A percentile compares a stretch with the other conserved stretches of the same genome.
Conservation (phyloP, 30 jellyfish, hydroid and myxozoan species). For the Hydractinia echinata region DNA sequence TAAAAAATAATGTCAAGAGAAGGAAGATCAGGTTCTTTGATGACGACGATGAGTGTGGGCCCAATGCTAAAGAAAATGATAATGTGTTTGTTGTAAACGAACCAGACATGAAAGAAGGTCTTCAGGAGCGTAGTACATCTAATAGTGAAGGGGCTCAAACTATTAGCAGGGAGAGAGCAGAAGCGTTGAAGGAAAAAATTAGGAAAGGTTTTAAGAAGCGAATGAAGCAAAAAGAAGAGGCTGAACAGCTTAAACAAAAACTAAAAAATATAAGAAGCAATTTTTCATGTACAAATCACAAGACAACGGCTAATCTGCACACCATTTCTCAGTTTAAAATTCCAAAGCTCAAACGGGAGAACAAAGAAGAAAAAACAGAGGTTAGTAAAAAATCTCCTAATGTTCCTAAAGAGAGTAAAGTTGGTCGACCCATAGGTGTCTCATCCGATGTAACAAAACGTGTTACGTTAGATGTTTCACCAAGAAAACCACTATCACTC, state of each 20-base stretch:
- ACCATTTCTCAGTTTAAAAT: too few species aligned
- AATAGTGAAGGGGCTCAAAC: too few species aligned
- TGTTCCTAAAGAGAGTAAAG: not conserved
- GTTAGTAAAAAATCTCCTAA: not conserved
- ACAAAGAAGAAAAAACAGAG: not conserved
- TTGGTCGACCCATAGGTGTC: not conserved
- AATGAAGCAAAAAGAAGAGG: not conserved
- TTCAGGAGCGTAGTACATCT: too few species aligned
- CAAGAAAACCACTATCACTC: not conserved
- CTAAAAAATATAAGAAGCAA: not conserved
- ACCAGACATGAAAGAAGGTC: not conserved
- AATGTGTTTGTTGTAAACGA: not conserved
- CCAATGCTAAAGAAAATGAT: not conserved
- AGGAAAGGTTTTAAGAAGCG: not conserved
- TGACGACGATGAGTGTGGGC: not conserved
- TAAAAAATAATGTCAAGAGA: not conserved
- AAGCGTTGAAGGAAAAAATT: too few species aligned
- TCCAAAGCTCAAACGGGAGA: not conserved
- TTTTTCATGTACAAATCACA: not conserved
- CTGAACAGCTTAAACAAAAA: too few species aligned
- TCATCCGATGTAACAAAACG: not conserved
- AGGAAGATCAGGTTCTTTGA: constrained; percentile 16
- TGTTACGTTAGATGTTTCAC: too few species aligned
- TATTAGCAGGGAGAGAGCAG: too few species aligned
- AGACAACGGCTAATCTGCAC: not conserved